Percentiles rank a stretch among this genome's conserved stretches.
Evolutionary conservation across 2,797 vertebrate species (phyloP).

Genomic region (Myotis vivesi): DNA sequence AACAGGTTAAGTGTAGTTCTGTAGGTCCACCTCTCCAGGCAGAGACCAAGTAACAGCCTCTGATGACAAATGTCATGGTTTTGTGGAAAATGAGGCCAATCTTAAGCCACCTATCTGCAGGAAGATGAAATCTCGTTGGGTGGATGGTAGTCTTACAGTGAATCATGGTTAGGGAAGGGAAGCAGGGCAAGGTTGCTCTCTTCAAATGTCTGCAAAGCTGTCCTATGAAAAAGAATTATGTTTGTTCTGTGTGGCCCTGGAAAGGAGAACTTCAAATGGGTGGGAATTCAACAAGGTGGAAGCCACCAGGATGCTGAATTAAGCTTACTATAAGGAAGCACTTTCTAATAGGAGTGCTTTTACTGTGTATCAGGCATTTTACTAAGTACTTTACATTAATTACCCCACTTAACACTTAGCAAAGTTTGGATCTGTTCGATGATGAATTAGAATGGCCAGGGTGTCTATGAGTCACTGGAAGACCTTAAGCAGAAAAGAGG

Average conservation of each 20-base stretch:
- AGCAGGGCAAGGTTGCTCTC: not conserved
- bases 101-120: not conserved
- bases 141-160: not conserved
- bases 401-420: not conserved
- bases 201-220: not conserved
- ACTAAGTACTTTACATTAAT: not conserved
- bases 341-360: not conserved
- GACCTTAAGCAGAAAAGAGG: not conserved
- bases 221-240: not conserved
- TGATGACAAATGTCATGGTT: not conserved
- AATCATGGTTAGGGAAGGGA: not conserved
- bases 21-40: not conserved
- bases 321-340: not conserved
- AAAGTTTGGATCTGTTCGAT: not conserved
- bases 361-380: not conserved
- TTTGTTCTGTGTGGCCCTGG: not conserved
- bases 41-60: not conserved
- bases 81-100: not conserved
- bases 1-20: not conserved
- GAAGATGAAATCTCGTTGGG: not conserved
- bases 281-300: not conserved
- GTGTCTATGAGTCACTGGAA: too few relatives aligned
- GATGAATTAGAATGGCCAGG: not conserved
- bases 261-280: not conserved
- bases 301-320: not conserved